Evolutionary conservation across 2,113 vertebrate genomes (phyloP).

Genomic region (Salvelinus alpinus): DNA sequence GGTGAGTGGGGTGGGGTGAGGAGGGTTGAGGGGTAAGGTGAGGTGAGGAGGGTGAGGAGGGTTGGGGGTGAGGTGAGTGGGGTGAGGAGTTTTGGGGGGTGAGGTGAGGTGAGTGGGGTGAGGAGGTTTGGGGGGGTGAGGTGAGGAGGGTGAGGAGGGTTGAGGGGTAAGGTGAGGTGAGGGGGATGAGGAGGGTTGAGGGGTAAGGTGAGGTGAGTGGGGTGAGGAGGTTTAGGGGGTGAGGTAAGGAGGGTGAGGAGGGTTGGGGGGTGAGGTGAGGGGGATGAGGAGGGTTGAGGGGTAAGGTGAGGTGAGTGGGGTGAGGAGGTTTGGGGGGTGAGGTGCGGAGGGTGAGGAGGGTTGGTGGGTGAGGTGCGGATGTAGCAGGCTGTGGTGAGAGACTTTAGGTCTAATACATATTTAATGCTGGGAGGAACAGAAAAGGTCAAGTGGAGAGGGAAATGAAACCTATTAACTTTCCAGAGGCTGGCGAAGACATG

Average conservation of each 20-base stretch:
- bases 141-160: not conserved
- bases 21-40: too few relatives aligned
- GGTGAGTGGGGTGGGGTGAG: too few relatives aligned
- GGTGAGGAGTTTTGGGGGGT: too few relatives aligned
- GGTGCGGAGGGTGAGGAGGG: too few relatives aligned
- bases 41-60: too few relatives aligned
- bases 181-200: too few relatives aligned
- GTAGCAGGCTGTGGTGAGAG: slow-evolving; percentile 39
- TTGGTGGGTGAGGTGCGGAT: slow-evolving; percentile 22
- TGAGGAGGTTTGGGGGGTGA: too few relatives aligned
- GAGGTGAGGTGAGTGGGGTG: too few relatives aligned
- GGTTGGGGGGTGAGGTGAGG: not conserved
- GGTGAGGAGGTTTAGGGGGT: not conserved
- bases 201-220: too few relatives aligned
- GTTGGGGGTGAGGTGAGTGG: not conserved
- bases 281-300: too few relatives aligned
- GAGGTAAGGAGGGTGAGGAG: not conserved
- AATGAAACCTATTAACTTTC: slow-evolving; percentile 66
- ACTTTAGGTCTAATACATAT: slow-evolving; percentile 66
- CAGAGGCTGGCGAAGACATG: slow-evolving; percentile 25
- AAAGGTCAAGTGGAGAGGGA: slow-evolving; percentile 61
- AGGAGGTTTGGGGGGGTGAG: too few relatives aligned
- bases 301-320: too few relatives aligned
- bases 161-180: not conserved
- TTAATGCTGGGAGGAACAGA: slow-evolving; percentile 53